These are phyloP conservation scores for Micronycteris hirsuta DNA, from an alignment of 2,113 vertebrate genomes.

Conservation along the genomic window DNA sequence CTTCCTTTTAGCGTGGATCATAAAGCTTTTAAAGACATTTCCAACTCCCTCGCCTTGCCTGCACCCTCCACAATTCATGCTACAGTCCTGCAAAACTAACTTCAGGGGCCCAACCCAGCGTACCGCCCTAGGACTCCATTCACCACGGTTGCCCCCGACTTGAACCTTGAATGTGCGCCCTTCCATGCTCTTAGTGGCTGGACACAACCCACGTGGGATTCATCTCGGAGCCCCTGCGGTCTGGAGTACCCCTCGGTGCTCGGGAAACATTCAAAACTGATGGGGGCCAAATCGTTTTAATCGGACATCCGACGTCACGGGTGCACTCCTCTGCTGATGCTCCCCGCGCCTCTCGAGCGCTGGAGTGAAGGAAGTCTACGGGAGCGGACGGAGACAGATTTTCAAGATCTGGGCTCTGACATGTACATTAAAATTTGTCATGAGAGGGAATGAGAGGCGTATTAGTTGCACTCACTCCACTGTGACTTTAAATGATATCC, in stretches of 20 bases:
- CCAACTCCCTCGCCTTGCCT: background rate
- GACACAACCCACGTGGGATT: background rate
- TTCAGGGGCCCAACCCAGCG: rapidly evolving
- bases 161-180: rapidly evolving
- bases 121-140: rapidly evolving
- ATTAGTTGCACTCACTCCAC: slow-evolving; percentile 27
- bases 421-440: slow-evolving; percentile 50
- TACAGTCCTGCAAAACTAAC: background rate
- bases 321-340: background rate
- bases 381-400: background rate
- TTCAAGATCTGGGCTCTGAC: slow-evolving; percentile 31
- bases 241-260: background rate
- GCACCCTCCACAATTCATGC: background rate
- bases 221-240: rapidly evolving
- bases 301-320: background rate
- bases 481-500: slow-evolving; percentile 54
- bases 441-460: background rate
- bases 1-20: background rate
- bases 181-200: rapidly evolving
- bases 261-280: background rate
- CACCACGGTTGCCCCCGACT: too few relatives aligned
- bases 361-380: background rate
- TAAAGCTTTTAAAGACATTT: background rate
- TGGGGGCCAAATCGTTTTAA: background rate
- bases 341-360: background rate